Evolutionary conservation across 1,140 invertebrate species (phyloP).

Genomic region (Cydia fagiglandana): DNA sequence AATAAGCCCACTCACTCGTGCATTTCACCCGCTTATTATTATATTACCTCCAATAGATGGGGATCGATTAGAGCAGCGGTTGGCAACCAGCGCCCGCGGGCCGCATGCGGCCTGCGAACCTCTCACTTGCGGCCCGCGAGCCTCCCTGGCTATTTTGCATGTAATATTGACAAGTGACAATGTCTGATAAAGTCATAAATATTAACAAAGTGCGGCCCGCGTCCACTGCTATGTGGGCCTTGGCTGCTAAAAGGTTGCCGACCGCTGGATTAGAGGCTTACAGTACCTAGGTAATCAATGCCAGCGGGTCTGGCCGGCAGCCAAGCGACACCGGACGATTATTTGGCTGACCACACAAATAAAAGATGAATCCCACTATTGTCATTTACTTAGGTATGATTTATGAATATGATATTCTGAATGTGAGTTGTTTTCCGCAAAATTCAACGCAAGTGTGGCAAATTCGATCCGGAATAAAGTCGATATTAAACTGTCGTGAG

Average conservation of each 20-base stretch:
- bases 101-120: too few relatives aligned
- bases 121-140: too few relatives aligned
- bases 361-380: background rate
- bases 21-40: background rate
- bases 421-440: background rate
- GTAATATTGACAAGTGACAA: too few relatives aligned
- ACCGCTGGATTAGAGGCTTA: background rate
- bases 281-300: background rate
- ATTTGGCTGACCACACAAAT: background rate
- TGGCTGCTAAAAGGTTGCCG: too few relatives aligned
- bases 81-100: too few relatives aligned
- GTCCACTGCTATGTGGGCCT: too few relatives aligned
- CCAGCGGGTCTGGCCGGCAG: background rate
- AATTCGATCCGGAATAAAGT: too few relatives aligned
- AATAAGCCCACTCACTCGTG: background rate
- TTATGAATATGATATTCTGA: background rate
- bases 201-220: too few relatives aligned
- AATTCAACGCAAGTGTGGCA: too few relatives aligned
- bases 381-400: background rate
- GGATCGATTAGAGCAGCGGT: background rate
- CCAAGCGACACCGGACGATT: background rate
- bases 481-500: too few relatives aligned
- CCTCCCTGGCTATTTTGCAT: too few relatives aligned
- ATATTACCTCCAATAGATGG: background rate
- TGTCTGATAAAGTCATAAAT: too few relatives aligned